These are phyloP conservation scores for Diabrotica balteata DNA, from an alignment of 2,888 invertebrate species.

Conservation along the genomic window DNA sequence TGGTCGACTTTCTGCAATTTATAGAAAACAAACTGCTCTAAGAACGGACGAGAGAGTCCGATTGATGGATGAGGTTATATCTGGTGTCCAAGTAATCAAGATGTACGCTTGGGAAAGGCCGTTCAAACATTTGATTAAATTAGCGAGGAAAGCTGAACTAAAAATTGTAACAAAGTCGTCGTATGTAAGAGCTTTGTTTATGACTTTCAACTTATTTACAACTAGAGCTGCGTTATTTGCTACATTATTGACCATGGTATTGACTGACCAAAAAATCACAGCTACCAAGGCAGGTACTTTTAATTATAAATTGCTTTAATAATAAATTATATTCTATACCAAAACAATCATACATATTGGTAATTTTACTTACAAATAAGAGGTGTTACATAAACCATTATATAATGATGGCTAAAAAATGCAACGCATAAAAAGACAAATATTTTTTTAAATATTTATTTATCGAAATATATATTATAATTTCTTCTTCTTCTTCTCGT, in stretches of 20 bases:
- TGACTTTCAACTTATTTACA: conserved; percentile 82
- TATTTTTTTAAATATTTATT: no score
- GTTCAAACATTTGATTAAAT: conserved; percentile 68
- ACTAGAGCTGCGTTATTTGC: conserved; percentile 80
- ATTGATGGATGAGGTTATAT: conserved; percentile 93
- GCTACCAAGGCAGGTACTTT: conserved; percentile 69
- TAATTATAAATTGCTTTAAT: background rate
- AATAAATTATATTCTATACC: background rate
- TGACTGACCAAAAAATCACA: conserved; percentile 71
- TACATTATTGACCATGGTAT: conserved; percentile 73
- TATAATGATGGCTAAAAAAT: no score
- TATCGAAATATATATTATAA: no score
- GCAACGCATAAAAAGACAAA: no score
- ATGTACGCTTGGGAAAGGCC: conserved; percentile 80
- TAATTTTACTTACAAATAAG: no score
- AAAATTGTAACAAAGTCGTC: conserved; percentile 69
- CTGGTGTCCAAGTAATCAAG: conserved; percentile 87
- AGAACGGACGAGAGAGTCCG: conserved; percentile 90
- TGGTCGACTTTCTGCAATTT: conserved; percentile 69
- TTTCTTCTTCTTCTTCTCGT: no score
- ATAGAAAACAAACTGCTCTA: conserved; percentile 80
- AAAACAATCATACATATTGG: no score
- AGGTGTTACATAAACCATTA: no score
- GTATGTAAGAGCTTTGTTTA: conserved; percentile 70
- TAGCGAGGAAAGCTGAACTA: conserved; percentile 66